Base-by-base conservation (phyloP, 2,888 invertebrate genomes). In the Scrobipalpa atriplicella region DNA sequence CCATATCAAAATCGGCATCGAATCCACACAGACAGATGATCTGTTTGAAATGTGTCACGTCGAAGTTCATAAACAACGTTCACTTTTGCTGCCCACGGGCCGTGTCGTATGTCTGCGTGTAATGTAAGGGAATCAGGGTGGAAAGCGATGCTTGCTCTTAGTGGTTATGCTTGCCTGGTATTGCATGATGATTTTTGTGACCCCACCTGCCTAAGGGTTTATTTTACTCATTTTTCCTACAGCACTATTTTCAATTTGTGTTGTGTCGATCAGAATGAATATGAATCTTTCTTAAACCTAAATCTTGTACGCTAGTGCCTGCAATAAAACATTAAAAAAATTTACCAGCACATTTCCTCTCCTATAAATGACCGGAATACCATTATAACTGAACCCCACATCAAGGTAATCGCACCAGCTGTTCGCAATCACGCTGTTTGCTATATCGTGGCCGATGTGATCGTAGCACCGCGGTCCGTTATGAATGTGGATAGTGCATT, bases 31-130 rank as follows among this genome's bases (percentile, higher is more conserved):
- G n/a, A 47, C n/a, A 16, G 47, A 43, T 43, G 43, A 43, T 43
- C 43, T 43, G 43, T 43, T 43, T 43, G 43, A 21, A 58, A 58
- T n/a, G 58, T 58, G 21, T 56, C 54, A 56, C n/a, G 58, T 38
- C 38, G 13, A 58, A 58, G 58, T 58, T 58, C 58, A 58, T 38
- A 62, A 29, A 62, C 66, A 67, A 56, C 65, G 21, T 68, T 68
- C 68, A 62, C 66, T 68, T 66, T 68, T 66, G 68, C 43, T 65
- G 62, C 61, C 18, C 65, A 56, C 11, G 16, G 18, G 13, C 62
- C 67, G 65, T 65, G 65, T 43, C 67, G 62, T 41, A 47, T 47
- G 60, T 16, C 60, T 52, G 52, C 21, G 51, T 18, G 16, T 6
- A 21, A 9, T 47, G n/a, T 41, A 56, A n/a, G 18, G 62, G 60